A percentile compares a stretch with the other conserved stretches of the same genome.
Conservation (phyloP, 2,888 invertebrate species). For the Philopedon plagiatum region DNA sequence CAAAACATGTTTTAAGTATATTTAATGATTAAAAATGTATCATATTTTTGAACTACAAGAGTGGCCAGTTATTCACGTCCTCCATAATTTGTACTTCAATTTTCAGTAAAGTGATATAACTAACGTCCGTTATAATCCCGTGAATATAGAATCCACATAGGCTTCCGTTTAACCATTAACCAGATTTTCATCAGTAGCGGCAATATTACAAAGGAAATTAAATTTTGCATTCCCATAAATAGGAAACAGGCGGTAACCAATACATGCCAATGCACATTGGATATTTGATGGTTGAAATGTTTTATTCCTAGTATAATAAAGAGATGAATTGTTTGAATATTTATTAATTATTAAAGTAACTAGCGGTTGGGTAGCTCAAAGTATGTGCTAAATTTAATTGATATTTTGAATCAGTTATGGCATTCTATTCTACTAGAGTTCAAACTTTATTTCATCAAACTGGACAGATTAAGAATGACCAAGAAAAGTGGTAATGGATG, state of each 20-base stretch:
- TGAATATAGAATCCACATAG: not conserved
- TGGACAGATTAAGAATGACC: no score
- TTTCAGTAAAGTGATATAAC: not conserved
- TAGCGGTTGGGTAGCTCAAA: no score
- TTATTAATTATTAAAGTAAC: not conserved
- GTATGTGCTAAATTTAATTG: no score
- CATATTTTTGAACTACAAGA: no score
- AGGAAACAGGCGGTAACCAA: constrained; percentile 17
- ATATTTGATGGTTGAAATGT: constrained; percentile 11
- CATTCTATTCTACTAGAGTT: no score
- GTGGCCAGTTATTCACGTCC: no score
- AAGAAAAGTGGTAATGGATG: no score
- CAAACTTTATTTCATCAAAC: no score
- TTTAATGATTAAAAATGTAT: no score
- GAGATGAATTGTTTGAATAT: not conserved
- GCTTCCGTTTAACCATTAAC: constrained; percentile 18
- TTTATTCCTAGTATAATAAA: not conserved
- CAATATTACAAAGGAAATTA: constrained; percentile 39
- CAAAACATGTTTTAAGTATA: no score
- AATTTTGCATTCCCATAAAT: constrained; percentile 32
- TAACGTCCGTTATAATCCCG: not conserved
- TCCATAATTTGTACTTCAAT: not conserved
- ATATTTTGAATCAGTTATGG: no score
- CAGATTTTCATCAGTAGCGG: constrained; percentile 32
- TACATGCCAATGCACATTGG: not conserved